Evolutionary conservation across 2,113 vertebrate species (phyloP), one percentile per base, ranked within the genome.

Genomic region (Neogale vison): DNA sequence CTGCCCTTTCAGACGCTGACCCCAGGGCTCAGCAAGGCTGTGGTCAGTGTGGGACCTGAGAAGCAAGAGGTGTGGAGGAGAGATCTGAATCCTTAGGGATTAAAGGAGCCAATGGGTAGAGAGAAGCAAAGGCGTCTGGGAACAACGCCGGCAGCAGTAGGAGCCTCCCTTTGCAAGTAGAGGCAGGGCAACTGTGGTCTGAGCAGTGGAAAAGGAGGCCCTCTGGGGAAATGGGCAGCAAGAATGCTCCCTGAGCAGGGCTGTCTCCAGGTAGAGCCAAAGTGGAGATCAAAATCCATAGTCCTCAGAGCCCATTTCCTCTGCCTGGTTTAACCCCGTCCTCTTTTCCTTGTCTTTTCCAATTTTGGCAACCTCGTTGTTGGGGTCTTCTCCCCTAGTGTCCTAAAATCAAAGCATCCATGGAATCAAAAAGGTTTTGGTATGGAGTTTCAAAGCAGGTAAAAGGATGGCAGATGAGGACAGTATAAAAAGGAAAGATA

Each of bases 91-190:
- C 1, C 14, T 23, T 29, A 11, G 24, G 8, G 36, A 29, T 23
- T 39, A 13, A 87, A n/a, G 9, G 29, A 94, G 7, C 23, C 67
- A 39, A 11, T 34, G 10, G 11, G 5, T 9, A 21, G 52, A 55
- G 52, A 47, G 67, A 13, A 76, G 8, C 34, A 47, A 71, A 79
- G 67, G 42, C 50, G 24, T 34, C 21, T 86, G 79, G 59, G 7
- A 67, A 42, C 6, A 45, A 39, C 39, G 11, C 3, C 0, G 8
- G 29, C 4, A 42, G 29, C 7, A 7, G 36, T 3, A 17, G 23
- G 18, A 47, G 12, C 21, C n/a, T 91, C 34, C 31, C 8, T 55
- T 57, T 61, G 21, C 52, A 50, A 26, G 69, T 47, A 26, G 65
- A 61, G 67, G 15, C 3, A 50, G 45, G 36, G 15, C 34, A 59